Base-by-base conservation (phyloP, 2,888 invertebrate species). In the Diaperis boleti region DNA sequence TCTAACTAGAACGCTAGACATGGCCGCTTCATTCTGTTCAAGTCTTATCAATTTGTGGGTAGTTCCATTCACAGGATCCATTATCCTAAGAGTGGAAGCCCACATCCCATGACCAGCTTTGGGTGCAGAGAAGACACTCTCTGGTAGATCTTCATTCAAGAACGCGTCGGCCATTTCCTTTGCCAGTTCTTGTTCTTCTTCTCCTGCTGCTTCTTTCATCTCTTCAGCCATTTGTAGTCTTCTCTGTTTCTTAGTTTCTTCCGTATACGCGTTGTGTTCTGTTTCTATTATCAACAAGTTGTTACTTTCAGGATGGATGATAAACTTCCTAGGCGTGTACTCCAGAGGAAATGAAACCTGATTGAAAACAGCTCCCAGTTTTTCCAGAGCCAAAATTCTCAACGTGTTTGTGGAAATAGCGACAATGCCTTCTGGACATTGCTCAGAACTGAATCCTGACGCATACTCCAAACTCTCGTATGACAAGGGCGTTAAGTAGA, bases 391-490 rank as follows among this genome's bases (percentile, higher is more conserved):
- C 80, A 99, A 87, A 86, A 99, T 99, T 76, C 98, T 86, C 50
- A 99, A 84, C 0, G 98, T 98, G 78, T 99, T 99, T 1, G 96
- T 95, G 0, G 98, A 96, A 79, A 99, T 99, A 0, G 99, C 99
- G 0, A 99, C 99, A 71, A 99, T 96, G 69, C 99, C 99, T 82
- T 99, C 99, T 0, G 97, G 96, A 84, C 99, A 99, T 82, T 99
- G 99, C 82, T 99, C 98, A 0, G 92, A 92, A 79, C 89, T 89
- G 81, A 99, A 99, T 1, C 98, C 98, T 1, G 98, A 96, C 0
- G 99, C 98, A 82, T 95, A 98, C 79, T 99, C 99, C 59, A 99
- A 83, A 59, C 95, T 92, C 81, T 98, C 98, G 78, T 99, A 99
- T 0, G 97, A 97, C 0, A 98, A 82, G 0, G 98, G 98, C 0